Evolutionary conservation across 2,888 invertebrate species (phyloP), one percentile per base, ranked within the genome.

Genomic region (Ypsolopha sequella): DNA sequence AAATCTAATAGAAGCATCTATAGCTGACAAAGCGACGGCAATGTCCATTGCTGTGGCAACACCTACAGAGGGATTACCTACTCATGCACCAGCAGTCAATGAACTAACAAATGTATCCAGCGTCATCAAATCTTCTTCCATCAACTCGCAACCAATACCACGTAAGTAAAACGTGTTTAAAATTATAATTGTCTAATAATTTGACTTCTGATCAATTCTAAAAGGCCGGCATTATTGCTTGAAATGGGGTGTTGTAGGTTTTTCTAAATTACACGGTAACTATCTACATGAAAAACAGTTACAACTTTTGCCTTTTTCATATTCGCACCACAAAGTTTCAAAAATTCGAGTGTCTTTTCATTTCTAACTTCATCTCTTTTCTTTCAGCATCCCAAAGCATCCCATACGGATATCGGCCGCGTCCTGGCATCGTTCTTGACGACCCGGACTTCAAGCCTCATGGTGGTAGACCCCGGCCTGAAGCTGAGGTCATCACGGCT

Each of bases 361-460:
- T n/a, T n/a, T n/a, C 2, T 24, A 24, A 24, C 24, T 24, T 24
- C 4, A 24, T 24, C 2, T 4, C 24, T 24, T 24, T 2, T 24
- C 6, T 66, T 66, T 36, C 68, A 82, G 80, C 81, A 35, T 73
- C 81, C 0, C 76, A 77, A 64, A 73, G 74, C 4, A 81, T 86
- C 36, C 85, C 88, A 0, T 87, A 90, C 74, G 85, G 0, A 74
- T 95, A 95, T 70, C 89, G 92, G 34, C 94, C 94, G 0, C 87
- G 95, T 8, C 95, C 95, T 0, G 95, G 96, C 14, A 94, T 95
- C 52, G 95, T 96, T 0, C 79, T 96, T 10, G 95, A 95, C 58
- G 96, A 96, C 66, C 90, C 93, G 0, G 93, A 93, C 71, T 93
- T 92, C 75, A 92, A 93, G 63, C 93, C 93, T 0, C 91, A 90